A percentile compares a stretch with the other conserved stretches of the same genome.
Evolutionary conservation across 2,113 vertebrate genomes (phyloP).

Genomic region (Sturnus vulgaris): DNA sequence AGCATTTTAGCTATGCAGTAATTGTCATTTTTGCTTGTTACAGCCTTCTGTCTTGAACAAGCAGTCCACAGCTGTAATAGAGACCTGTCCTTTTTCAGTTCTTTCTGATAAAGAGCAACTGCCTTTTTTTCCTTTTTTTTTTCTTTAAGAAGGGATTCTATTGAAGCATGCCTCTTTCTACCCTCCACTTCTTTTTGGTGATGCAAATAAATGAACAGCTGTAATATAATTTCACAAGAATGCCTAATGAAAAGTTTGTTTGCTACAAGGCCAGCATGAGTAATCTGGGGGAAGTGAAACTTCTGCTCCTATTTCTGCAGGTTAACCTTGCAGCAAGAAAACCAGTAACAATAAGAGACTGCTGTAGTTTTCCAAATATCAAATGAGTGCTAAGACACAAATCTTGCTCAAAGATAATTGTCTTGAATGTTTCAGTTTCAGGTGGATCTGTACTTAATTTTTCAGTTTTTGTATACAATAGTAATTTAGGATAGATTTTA

Average conservation of each 20-base stretch:
- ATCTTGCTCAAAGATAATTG: not conserved
- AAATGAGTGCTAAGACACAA: not conserved
- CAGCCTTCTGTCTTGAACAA: not conserved
- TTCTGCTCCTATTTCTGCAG: not conserved
- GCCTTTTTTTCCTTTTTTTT: not conserved
- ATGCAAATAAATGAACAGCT: slow-evolving; percentile 23
- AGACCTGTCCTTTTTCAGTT: slow-evolving; percentile 26
- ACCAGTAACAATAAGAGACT: not conserved
- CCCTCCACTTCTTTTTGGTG: not conserved
- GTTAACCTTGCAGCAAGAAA: not conserved
- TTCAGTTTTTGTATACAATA: not conserved
- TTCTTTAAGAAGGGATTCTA: not conserved
- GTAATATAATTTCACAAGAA: not conserved
- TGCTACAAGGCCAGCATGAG: not conserved
- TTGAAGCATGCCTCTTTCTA: not conserved
- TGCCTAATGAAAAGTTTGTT: not conserved
- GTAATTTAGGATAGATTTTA: not conserved
- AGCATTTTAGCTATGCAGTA: not conserved
- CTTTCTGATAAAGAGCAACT: not conserved
- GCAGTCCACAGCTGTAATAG: slow-evolving; percentile 11
- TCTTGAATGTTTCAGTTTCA: not conserved
- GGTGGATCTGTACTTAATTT: not conserved
- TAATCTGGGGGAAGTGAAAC: slow-evolving; percentile 7
- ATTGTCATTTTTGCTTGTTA: not conserved
- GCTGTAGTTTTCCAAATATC: not conserved